Conservation (phyloP, 2,888 invertebrate species). For the Cantharis rufa region DNA sequence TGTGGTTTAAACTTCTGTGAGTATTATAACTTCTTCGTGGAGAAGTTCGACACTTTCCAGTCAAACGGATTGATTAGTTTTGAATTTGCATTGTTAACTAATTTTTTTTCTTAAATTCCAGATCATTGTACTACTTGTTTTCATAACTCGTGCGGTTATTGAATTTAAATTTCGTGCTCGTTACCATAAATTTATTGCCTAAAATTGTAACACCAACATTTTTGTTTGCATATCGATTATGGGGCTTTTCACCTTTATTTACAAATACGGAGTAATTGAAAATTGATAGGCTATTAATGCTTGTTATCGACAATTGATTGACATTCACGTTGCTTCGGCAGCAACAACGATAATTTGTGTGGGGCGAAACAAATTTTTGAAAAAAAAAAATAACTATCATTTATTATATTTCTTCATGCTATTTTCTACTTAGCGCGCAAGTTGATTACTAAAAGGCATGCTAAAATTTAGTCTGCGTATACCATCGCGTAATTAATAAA, state of each 20-base stretch:
- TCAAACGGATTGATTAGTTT: background rate
- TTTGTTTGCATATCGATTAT: background rate
- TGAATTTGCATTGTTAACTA: background rate
- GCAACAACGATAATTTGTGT: background rate
- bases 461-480: background rate
- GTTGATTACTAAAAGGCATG: background rate
- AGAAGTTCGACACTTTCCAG: background rate
- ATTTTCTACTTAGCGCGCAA: background rate
- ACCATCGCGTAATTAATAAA: background rate
- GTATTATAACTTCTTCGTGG: background rate
- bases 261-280: background rate
- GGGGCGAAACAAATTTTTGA: background rate
- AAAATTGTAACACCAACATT: background rate
- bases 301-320: background rate
- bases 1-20: background rate
- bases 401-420: slow-evolving; percentile 1
- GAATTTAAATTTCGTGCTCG: background rate
- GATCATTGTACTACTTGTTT: background rate
- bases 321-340: background rate
- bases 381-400: background rate
- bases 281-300: background rate
- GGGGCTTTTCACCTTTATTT: background rate
- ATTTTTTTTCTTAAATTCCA: background rate
- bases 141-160: background rate
- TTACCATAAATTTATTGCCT: background rate